Evolutionary conservation across 1,140 invertebrate species (phyloP).

Genomic region (Drosophila pectinifera): DNA sequence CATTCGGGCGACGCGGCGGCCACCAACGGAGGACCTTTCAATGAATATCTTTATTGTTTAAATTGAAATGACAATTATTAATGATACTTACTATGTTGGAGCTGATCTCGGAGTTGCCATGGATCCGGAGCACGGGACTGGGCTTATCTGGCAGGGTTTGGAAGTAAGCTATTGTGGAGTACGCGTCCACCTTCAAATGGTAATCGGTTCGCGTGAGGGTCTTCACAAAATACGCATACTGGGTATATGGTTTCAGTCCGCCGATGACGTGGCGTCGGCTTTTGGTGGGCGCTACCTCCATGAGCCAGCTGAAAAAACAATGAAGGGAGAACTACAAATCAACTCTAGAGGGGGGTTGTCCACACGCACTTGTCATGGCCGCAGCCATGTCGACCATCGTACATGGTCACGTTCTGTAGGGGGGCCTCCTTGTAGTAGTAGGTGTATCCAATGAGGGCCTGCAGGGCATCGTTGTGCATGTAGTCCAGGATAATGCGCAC

Average conservation of each 20-base stretch:
- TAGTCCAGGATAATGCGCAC: constrained; percentile 89
- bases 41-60: neutral
- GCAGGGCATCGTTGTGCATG: constrained; percentile 86
- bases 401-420: constrained; percentile 89
- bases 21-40: constrained; percentile 71
- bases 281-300: constrained; percentile 70
- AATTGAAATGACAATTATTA: neutral
- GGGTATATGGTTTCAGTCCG: constrained; percentile 92
- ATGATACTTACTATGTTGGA: constrained; percentile 58
- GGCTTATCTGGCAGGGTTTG: constrained; percentile 86
- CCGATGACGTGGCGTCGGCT: constrained; percentile 86
- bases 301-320: constrained; percentile 77
- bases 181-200: constrained; percentile 89
- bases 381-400: constrained; percentile 93
- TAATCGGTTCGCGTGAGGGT: constrained; percentile 91
- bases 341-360: neutral
- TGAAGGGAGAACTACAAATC: neutral
- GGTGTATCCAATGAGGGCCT: constrained; percentile 91
- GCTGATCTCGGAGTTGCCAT: constrained; percentile 39
- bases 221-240: constrained; percentile 96
- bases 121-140: constrained; percentile 59
- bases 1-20: constrained; percentile 73
- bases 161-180: constrained; percentile 92
- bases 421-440: constrained; percentile 91
- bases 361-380: constrained; percentile 86